A percentile compares a stretch with the other conserved stretches of the same genome.
Conservation (phyloP, 2,888 invertebrate genomes). For the Cheilosia soror region DNA sequence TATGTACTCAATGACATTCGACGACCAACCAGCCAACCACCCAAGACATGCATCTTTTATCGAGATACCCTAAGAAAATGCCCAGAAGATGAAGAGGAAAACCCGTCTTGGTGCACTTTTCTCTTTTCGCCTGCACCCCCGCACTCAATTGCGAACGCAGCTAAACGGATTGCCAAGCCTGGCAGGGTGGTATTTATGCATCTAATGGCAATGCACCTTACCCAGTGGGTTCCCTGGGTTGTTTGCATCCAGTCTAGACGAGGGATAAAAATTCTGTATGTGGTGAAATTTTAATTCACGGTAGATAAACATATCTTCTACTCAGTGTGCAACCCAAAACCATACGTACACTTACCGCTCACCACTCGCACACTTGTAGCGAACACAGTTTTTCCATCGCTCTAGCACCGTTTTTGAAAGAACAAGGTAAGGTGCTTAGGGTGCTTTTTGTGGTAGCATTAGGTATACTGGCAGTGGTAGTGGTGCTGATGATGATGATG, state of each 20-base stretch:
- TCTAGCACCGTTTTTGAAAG: background rate
- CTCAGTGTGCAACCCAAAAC: conserved; percentile 32
- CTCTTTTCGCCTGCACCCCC: background rate
- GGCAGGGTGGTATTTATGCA: conserved; percentile 65
- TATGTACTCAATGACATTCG: conserved; percentile 54
- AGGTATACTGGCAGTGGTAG: conserved; percentile 8
- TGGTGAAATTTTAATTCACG: conserved; percentile 75
- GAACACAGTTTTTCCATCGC: conserved; percentile 70
- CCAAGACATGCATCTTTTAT: conserved; percentile 51
- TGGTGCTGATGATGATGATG: conserved; percentile 13
- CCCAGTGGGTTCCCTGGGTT: conserved; percentile 55
- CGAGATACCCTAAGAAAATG: conserved; percentile 7
- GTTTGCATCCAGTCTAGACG: conserved; percentile 75
- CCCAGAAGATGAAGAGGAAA: conserved; percentile 21
- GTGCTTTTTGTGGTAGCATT: conserved; percentile 32
- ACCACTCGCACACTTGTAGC: conserved; percentile 32
- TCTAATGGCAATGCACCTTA: conserved; percentile 74
- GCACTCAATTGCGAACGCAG: conserved; percentile 3
- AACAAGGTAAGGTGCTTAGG: conserved; percentile 45
- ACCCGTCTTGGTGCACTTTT: conserved; percentile 20
- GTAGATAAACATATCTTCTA: conserved; percentile 73
- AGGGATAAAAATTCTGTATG: conserved; percentile 73
- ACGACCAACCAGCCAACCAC: conserved; percentile 2
- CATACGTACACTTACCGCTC: conserved; percentile 44
- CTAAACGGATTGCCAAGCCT: conserved; percentile 59